These are phyloP conservation scores for Lacerta agilis DNA, from an alignment of 2,797 vertebrate species.

Conservation along the genomic window DNA sequence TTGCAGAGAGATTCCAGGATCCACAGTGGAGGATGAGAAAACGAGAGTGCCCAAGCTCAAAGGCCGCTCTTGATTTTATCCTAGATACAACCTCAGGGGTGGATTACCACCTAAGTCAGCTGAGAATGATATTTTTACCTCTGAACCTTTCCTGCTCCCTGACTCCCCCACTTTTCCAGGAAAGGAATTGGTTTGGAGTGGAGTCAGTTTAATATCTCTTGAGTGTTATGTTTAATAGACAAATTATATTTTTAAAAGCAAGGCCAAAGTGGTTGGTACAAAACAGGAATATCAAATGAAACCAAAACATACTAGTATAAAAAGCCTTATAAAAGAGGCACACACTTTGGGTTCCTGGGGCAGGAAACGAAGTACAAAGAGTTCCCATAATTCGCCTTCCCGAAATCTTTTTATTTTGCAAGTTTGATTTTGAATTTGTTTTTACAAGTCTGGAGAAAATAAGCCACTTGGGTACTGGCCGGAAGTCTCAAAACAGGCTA, in stretches of 20 bases:
- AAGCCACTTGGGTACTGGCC: not conserved
- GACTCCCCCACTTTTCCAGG: not conserved
- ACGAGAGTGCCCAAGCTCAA: not conserved
- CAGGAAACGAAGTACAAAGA: slow-evolving; percentile 7
- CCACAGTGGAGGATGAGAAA: not conserved
- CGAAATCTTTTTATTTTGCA: slow-evolving; percentile 35
- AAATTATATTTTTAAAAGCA: slow-evolving; percentile 18
- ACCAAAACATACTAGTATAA: slow-evolving; percentile 17
- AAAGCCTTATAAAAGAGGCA: slow-evolving; percentile 21
- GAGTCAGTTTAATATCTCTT: not conserved
- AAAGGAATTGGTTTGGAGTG: not conserved
- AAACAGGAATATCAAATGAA: slow-evolving; percentile 21
- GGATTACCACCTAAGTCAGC: too few relatives aligned
- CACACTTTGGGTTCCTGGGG: slow-evolving; percentile 3
- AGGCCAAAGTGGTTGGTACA: not conserved
- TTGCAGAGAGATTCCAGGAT: too few relatives aligned
- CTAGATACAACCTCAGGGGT: too few relatives aligned
- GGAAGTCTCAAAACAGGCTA: not conserved
- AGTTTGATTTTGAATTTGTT: slow-evolving; percentile 28
- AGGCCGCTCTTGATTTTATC: not conserved
- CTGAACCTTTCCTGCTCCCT: too few relatives aligned
- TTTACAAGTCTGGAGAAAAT: slow-evolving; percentile 30
- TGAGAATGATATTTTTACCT: too few relatives aligned
- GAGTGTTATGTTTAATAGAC: slow-evolving; percentile 8
- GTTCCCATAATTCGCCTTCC: slow-evolving; percentile 25